Evolutionary conservation across 2,797 vertebrate genomes (phyloP).

Genomic region (Sebastes oblongus): DNA sequence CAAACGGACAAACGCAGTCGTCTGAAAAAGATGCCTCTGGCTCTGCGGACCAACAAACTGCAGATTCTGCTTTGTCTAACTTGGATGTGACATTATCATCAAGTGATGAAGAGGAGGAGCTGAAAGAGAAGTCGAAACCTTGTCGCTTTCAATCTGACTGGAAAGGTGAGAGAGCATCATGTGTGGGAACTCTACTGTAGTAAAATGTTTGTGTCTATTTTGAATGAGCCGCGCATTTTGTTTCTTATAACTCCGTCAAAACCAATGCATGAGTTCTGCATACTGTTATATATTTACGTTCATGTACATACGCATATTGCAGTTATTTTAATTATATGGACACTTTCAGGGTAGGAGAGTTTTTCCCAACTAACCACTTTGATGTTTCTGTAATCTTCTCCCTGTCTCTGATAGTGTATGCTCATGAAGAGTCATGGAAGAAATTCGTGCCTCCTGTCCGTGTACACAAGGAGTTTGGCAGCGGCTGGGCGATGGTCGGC

Average conservation of each 20-base stretch:
- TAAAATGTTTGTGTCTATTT: not conserved
- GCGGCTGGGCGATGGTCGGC: slow-evolving; percentile 91
- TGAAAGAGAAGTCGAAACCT: not conserved
- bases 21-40: not conserved
- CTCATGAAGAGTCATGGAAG: slow-evolving; percentile 88
- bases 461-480: slow-evolving; percentile 83
- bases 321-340: not conserved
- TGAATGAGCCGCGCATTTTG: not conserved
- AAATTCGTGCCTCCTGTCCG: slow-evolving; percentile 88
- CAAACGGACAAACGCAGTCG: not conserved
- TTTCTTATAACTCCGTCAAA: not conserved
- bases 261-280: not conserved
- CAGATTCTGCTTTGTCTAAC: not conserved
- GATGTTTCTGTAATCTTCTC: not conserved
- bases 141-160: not conserved
- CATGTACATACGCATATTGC: not conserved
- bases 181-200: not conserved
- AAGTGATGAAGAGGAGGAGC: slow-evolving; percentile 44
- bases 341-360: not conserved
- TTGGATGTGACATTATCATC: slow-evolving; percentile 6
- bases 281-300: not conserved
- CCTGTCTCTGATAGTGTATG: slow-evolving; percentile 79
- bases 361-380: not conserved
- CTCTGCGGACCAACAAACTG: not conserved
- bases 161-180: slow-evolving; percentile 48